phyloP scores from a whole-genome alignment of 30 jellyfish, hydroid and myxozoan species.

The Phacellophora camtschatica region DNA sequence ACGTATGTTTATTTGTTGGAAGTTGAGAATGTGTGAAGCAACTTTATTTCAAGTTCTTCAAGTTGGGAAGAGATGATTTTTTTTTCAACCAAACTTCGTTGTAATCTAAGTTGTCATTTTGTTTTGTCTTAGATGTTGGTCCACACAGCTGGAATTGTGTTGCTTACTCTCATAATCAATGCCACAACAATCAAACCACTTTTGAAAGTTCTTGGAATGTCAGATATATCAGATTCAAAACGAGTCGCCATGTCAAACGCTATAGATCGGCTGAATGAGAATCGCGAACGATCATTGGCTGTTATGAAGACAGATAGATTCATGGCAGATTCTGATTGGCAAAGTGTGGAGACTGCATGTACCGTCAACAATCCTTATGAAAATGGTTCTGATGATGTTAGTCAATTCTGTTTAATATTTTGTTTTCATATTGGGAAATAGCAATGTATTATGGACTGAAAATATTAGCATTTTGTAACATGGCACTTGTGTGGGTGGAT shows the following conservation, averaged over 20 bases:
- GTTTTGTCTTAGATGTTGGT: conserved; percentile 66
- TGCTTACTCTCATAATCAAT: conserved; percentile 72
- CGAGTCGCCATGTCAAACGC: conserved; percentile 93
- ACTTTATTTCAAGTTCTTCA: too few species aligned
- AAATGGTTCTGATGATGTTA: conserved; percentile 51
- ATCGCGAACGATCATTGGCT: conserved; percentile 76
- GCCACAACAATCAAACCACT: conserved; percentile 86
- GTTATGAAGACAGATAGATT: conserved; percentile 89
- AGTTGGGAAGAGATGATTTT: too few species aligned
- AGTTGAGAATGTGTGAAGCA: background rate
- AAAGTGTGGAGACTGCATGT: conserved; percentile 77
- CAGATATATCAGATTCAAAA: conserved; percentile 90
- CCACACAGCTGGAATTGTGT: conserved; percentile 91
- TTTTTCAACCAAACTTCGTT: too few species aligned
- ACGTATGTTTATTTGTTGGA: background rate
- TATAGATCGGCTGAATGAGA: conserved; percentile 63
- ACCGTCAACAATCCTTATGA: conserved; percentile 72
- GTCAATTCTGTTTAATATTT: too few species aligned
- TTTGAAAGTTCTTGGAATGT: conserved; percentile 80
- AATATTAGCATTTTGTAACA: too few species aligned
- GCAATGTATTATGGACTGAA: too few species aligned
- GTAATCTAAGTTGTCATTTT: too few species aligned
- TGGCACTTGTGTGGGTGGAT: too few species aligned
- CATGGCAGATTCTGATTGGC: conserved; percentile 96
- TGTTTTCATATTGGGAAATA: too few species aligned